Evolutionary conservation across 2,797 vertebrate genomes (phyloP), one percentile per base, ranked within the genome.

Genomic region (Falco berigora): DNA sequence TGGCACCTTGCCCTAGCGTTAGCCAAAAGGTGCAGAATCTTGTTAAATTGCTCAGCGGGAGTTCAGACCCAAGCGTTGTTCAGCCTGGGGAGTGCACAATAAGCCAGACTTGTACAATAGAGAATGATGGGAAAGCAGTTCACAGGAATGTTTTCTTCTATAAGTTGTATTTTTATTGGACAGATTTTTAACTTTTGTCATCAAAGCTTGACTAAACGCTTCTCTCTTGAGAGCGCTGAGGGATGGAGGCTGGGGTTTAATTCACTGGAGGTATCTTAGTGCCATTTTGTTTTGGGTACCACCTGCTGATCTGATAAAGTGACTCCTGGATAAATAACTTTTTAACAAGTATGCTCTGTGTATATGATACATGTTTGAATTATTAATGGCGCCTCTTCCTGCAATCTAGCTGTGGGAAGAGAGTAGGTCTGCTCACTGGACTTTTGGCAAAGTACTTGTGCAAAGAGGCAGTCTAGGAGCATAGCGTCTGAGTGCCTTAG

Each of bases 21-120:
- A 34, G 93, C 88, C 88, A 66, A 53, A 90, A 94, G 83, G 88
- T 93, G 69, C 85, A 91, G 87, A 85, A 34, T 40, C 25, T 68
- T 78, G 81, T 72, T 79, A 85, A 86, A 91, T 25, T 8, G 53
- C 82, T 84, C 83, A 11, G 73, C 8, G 1, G 86, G 79, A 92
- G 76, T 25, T 90, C 56, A 75, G 58, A 58, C 53, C 19, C 46
- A 13, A 68, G 69, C 1, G 1, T 10, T 86, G 64, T 30, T 23
- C 66, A 19, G 86, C 71, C 61, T 95, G 71, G 68, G 56, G 34
- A 68, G 76, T 2, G 1, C 47, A 23, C 7, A 34, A 28, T 77
- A 61, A 92, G 23, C 86, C 92, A 72, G 81, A 34, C 42, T 1
- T 5, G n/a, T 53, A 40, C 87, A 53, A 7, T 22, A 64, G 91